Evolutionary conservation across 2,113 vertebrate species (phyloP), one percentile per base, ranked within the genome.

Genomic region (Empidonax alnorum): DNA sequence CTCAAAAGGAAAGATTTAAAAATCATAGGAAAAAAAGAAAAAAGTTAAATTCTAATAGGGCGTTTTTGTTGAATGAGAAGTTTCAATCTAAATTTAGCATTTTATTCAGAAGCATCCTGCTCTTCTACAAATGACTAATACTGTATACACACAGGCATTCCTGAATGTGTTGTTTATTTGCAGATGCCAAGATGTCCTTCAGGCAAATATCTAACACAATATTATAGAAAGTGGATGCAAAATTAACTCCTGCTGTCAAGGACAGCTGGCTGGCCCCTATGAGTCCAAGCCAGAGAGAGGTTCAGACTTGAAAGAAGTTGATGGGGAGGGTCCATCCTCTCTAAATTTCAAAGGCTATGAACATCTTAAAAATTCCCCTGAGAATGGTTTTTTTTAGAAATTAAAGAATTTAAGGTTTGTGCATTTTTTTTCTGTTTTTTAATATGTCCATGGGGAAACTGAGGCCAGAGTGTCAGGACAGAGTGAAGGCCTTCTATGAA

Each of bases 131-230:
- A 93, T 11, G 11, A 66, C 74, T 79, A 63, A 82, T 81, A 18
- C 59, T 89, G 33, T 88, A 53, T 94, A 93, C 74, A 93, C 67
- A 91, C 42, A 94, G 55, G 17, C 59, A 77, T 93, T 93, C 84
- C 81, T 93, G 87, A 87, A 84, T 33, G 71, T 47, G 65, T 31
- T 94, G 87, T 96, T 97, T 93, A 96, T 78, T 96, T 95, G 79
- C 72, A 71, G 75, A 96, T 77, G 78, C 87, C 93, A 96, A 94
- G 72, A 90, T 52, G 72, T 93, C 75, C 85, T 87, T 90, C 93
- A 94, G 91, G 83, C 59, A 77, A 94, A 80, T 86, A 93, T 85
- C 84, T 88, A 88, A 92, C 44, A 25, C 59, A 80, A 53, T 82
- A 76, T 73, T 85, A 62, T 25, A 88, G 82, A 93, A 86, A 93